A percentile compares a stretch with the other conserved stretches of the same genome.
phyloP scores from a whole-genome alignment of 1,140 invertebrate species.

The Drosophila teissieri region DNA sequence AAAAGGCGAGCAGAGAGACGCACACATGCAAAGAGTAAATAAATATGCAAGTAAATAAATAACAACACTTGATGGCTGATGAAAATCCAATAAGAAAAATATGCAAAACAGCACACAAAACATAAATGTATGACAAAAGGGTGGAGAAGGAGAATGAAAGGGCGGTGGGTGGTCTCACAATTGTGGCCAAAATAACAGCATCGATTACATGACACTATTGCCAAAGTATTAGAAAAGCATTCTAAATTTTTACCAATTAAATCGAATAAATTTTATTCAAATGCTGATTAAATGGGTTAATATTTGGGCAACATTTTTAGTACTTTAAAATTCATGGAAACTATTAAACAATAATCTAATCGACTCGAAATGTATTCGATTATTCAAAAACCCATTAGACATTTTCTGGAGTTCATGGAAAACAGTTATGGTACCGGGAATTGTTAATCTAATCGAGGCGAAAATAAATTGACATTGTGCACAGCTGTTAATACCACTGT shows the following conservation, averaged over 20 bases:
- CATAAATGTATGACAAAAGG: constrained; percentile 20
- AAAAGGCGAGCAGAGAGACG: constrained; percentile 1
- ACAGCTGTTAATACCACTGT: constrained; percentile 5
- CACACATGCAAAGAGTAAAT: constrained; percentile 8
- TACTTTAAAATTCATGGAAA: constrained; percentile 3
- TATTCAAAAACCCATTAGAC: constrained; percentile 24
- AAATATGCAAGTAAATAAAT: constrained; percentile 21
- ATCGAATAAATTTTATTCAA: no score
- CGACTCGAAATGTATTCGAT: constrained; percentile 6
- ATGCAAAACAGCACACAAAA: constrained; percentile 24
- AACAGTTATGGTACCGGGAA: background rate
- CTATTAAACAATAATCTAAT: constrained; percentile 20
- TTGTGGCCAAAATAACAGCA: background rate
- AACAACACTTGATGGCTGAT: constrained; percentile 32
- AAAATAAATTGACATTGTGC: background rate
- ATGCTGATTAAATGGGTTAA: background rate
- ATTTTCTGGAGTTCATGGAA: constrained; percentile 20
- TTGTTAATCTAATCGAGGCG: constrained; percentile 13
- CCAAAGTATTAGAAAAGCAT: background rate
- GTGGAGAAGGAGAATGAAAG: background rate
- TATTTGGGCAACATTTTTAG: background rate
- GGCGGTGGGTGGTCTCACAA: background rate
- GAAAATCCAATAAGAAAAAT: constrained; percentile 55
- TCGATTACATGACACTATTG: background rate
- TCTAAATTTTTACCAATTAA: no score